Conservation (phyloP, 1,140 invertebrate species). For the Mactra quadrangularis region DNA sequence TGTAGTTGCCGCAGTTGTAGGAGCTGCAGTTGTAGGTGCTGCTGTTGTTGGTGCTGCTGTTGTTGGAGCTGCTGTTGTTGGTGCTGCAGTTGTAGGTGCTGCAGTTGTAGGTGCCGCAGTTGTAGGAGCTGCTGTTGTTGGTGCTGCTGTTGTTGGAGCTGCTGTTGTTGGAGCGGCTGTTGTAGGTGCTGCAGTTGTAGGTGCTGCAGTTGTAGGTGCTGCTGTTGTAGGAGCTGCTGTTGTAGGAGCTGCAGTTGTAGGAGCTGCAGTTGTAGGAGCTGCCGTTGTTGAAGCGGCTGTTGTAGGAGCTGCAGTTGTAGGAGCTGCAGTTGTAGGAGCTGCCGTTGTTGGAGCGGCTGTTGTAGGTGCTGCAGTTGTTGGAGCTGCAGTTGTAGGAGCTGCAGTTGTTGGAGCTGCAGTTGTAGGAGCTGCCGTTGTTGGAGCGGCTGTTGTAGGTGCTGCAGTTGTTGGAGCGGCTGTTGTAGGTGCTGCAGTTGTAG, state of each 20-base stretch:
- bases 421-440: background rate
- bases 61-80: conserved; percentile 2
- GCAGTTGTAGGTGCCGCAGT: background rate
- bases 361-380: background rate
- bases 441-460: background rate
- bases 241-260: background rate
- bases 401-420: background rate
- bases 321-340: background rate
- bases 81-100: conserved; percentile 1
- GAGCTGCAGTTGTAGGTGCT: background rate
- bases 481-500: background rate
- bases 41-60: background rate
- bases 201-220: background rate
- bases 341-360: background rate
- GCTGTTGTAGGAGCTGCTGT: conserved; percentile 1
- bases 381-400: background rate
- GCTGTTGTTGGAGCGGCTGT: conserved; percentile 4
- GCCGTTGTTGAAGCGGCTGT: background rate
- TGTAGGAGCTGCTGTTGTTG: background rate
- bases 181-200: conserved; percentile 2
- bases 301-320: background rate
- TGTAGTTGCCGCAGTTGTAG: background rate
- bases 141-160: background rate
- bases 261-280: background rate
- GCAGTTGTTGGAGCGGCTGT: background rate